Evolutionary conservation across 2,888 invertebrate genomes (phyloP).

Genomic region (Folsomia manolachei): DNA sequence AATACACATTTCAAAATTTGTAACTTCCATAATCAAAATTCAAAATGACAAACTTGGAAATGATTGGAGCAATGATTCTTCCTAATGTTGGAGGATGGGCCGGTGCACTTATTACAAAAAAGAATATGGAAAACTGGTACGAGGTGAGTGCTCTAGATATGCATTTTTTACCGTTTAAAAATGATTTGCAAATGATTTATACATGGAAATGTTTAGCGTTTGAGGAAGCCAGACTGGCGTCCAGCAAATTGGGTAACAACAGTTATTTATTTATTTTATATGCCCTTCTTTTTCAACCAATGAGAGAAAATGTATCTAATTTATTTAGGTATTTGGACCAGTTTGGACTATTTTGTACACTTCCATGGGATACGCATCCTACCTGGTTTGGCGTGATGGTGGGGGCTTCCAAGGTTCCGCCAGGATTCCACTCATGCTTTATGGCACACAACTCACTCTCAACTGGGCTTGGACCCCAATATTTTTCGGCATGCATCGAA

Average conservation of each 20-base stretch:
- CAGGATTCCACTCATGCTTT: constrained; percentile 64
- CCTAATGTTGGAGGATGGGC: constrained; percentile 72
- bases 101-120: constrained; percentile 64
- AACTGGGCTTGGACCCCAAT: constrained; percentile 86
- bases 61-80: constrained; percentile 60
- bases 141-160: too few species aligned
- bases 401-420: constrained; percentile 63
- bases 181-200: not conserved
- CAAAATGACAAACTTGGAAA: too few species aligned
- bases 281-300: too few species aligned
- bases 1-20: too few species aligned
- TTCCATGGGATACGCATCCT: constrained; percentile 79
- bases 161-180: too few species aligned
- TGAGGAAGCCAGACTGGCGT: constrained; percentile 72
- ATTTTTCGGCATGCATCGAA: constrained; percentile 70
- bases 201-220: constrained; percentile 54
- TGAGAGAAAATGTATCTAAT: too few species aligned
- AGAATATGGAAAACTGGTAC: too few species aligned
- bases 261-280: too few species aligned
- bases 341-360: constrained; percentile 76
- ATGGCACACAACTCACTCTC: constrained; percentile 70
- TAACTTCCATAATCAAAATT: too few species aligned
- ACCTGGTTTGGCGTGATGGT: constrained; percentile 73
- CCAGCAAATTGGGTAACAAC: constrained; percentile 80
- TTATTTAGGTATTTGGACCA: constrained; percentile 73